Evolutionary conservation across 2,888 invertebrate species (phyloP).

Genomic region (Exocentrus adspersus): DNA sequence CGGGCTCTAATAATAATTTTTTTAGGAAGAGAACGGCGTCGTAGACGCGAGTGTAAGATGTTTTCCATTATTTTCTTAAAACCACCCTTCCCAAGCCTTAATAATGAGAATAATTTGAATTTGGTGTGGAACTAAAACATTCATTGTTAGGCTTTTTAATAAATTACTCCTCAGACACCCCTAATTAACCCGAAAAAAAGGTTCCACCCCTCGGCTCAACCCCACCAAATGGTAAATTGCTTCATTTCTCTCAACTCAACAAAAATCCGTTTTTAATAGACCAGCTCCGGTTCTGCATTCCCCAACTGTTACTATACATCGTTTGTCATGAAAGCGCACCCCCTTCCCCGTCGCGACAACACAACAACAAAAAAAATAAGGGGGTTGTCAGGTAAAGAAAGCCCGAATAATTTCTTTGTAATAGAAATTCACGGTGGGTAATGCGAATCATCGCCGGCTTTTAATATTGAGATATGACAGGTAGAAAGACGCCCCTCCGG

Average conservation of each 20-base stretch:
- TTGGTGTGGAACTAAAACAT: too few species aligned
- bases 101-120: too few species aligned
- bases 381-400: constrained; percentile 39
- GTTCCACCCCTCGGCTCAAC: background rate
- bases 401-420: constrained; percentile 34
- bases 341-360: constrained; percentile 34
- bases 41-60: too few species aligned
- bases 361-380: constrained; percentile 25
- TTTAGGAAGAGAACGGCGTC: background rate
- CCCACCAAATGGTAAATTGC: constrained; percentile 16
- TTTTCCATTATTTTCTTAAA: too few species aligned
- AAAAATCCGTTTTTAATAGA: constrained; percentile 37
- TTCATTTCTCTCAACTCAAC: constrained; percentile 17
- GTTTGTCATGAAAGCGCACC: constrained; percentile 17
- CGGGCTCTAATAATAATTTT: background rate
- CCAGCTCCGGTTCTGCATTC: constrained; percentile 27
- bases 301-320: constrained; percentile 32
- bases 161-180: too few species aligned
- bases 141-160: background rate
- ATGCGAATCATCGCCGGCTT: constrained; percentile 43
- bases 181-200: background rate
- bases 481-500: constrained; percentile 42
- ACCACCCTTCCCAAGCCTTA: too few species aligned
- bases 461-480: constrained; percentile 45
- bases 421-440: constrained; percentile 44